Evolutionary conservation across 1,140 invertebrate genomes (phyloP).

Genomic region (Teleopsis dalmanni): DNA sequence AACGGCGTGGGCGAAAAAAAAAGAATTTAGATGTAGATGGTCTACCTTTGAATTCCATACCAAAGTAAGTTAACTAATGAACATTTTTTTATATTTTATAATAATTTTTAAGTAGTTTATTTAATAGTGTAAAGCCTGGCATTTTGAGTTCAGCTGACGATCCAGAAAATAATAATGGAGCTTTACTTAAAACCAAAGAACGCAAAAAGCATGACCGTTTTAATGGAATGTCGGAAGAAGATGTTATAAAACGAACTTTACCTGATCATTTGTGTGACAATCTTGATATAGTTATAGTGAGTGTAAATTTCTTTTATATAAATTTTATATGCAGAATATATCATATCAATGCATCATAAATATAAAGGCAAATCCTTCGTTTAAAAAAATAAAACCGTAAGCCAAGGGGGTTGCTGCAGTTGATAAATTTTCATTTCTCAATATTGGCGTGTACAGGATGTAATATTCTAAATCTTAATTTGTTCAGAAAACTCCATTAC

Average conservation of each 20-base stretch:
- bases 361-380: no score
- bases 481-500: no score
- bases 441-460: no score
- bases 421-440: no score
- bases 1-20: slow-evolving; percentile 10
- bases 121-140: neutral
- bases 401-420: no score
- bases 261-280: slow-evolving; percentile 88
- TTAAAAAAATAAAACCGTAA: no score
- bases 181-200: slow-evolving; percentile 57
- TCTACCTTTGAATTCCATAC: slow-evolving; percentile 37
- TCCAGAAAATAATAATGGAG: neutral
- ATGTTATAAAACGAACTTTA: slow-evolving; percentile 84
- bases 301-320: slow-evolving; percentile 57
- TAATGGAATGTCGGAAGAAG: slow-evolving; percentile 94
- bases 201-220: slow-evolving; percentile 93
- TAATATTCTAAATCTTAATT: no score
- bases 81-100: neutral
- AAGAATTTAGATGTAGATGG: neutral
- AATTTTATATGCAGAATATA: no score
- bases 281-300: slow-evolving; percentile 96
- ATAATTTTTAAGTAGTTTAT: neutral
- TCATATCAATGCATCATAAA: no score
- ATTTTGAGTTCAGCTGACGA: neutral
- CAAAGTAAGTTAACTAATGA: neutral